Conservation (phyloP, 2,888 invertebrate genomes). For the Lapara coniferarum region DNA sequence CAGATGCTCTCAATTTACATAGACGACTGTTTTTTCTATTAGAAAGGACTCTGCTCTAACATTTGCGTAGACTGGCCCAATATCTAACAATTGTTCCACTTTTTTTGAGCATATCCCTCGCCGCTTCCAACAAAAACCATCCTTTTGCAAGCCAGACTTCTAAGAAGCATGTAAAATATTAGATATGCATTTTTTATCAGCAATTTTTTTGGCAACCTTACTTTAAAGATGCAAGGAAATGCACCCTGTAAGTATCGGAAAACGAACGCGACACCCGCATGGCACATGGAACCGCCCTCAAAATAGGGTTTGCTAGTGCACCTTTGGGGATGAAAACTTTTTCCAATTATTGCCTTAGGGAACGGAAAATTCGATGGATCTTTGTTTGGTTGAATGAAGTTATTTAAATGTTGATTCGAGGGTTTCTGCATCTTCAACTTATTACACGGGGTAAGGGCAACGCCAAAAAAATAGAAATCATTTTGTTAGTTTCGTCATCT, state of each 20-base stretch:
- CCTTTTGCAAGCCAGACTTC: background rate
- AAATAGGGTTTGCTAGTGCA: conserved; percentile 41
- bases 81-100: background rate
- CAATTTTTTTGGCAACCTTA: conserved; percentile 54
- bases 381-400: conserved; percentile 22
- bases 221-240: conserved; percentile 65
- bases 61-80: background rate
- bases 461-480: background rate
- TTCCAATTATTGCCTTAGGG: conserved; percentile 49
- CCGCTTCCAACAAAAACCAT: background rate
- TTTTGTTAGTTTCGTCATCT: background rate
- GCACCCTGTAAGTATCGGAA: conserved; percentile 60
- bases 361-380: conserved; percentile 22
- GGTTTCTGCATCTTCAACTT: background rate
- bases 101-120: background rate
- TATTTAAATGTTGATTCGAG: conserved; percentile 26
- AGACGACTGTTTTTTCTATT: background rate
- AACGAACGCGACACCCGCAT: conserved; percentile 62
- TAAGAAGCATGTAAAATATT: background rate
- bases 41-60: background rate
- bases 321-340: conserved; percentile 58
- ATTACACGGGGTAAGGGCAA: background rate
- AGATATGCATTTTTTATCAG: background rate
- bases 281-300: conserved; percentile 49
- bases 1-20: background rate